phyloP scores from a whole-genome alignment of 2,888 invertebrate genomes.

The Norana najaformis region DNA sequence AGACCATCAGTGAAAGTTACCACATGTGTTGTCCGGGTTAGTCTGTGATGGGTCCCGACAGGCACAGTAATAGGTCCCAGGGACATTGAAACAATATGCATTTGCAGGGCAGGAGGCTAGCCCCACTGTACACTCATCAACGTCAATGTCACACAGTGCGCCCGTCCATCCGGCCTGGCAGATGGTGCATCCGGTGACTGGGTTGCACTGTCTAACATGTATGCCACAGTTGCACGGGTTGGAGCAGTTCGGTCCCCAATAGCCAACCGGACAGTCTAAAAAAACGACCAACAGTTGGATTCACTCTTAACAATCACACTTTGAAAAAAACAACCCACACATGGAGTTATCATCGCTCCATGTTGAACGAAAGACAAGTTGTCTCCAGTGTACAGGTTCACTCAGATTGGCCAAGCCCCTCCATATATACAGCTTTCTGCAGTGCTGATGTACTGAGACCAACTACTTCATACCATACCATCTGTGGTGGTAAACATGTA shows the following conservation, averaged over 20 bases:
- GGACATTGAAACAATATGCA: slow-evolving; percentile 18
- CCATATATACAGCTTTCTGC: too few relatives aligned
- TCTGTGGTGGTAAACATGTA: too few relatives aligned
- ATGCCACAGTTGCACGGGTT: slow-evolving; percentile 29
- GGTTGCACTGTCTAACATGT: slow-evolving; percentile 20
- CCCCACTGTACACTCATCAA: slow-evolving; percentile 26
- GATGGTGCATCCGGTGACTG: slow-evolving; percentile 27
- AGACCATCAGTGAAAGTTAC: not conserved
- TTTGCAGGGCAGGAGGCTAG: not conserved
- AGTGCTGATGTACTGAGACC: not conserved
- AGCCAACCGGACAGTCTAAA: slow-evolving; percentile 25
- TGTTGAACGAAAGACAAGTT: not conserved
- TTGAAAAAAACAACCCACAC: not conserved
- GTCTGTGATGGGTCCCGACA: slow-evolving; percentile 22
- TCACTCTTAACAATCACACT: too few relatives aligned
- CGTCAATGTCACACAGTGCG: not conserved
- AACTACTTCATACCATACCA: not conserved
- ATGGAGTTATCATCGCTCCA: not conserved
- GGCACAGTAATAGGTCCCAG: slow-evolving; percentile 22
- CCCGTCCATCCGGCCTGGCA: slow-evolving; percentile 29
- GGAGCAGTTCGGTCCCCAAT: slow-evolving; percentile 26
- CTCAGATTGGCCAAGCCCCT: too few relatives aligned
- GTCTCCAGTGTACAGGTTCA: not conserved
- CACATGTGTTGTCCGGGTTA: slow-evolving; percentile 20
- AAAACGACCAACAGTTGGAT: not conserved